Base-by-base conservation (phyloP, 2,888 invertebrate genomes). In the Dicyrtoma fusca region DNA sequence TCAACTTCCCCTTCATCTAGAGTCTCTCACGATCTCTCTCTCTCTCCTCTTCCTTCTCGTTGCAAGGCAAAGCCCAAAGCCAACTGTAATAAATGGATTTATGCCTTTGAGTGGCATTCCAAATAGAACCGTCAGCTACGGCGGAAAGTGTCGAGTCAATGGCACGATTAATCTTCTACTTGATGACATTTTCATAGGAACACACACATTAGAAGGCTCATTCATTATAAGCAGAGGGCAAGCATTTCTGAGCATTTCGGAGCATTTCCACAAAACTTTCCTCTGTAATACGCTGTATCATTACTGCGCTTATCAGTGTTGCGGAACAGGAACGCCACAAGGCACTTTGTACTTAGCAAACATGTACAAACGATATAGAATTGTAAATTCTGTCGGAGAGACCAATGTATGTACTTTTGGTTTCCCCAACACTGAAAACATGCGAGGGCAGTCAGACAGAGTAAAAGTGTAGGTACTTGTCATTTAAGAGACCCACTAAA, bases 51-150 rank as follows among this genome's bases (percentile, higher is more conserved):
- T 17, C n/a, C 5, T 5, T 44, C 23, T 57, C 25, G 5, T 14
- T 26, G 19, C 1, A 34, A 34, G 61, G 17, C 26, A 61, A 14
- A 64, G 44, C 23, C 44, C 2, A 17, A 53, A 51, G 63, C 70
- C 51, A 42, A 26, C 26, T 34, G 63, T 71, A 71, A 71, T 71
- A 71, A 71, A 71, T 71, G 71, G 71, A 71, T 71, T 71, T 71
- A 71, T 71, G 71, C 71, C 71, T 71, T 64, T 71, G 71, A 69
- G 71, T 71, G 71, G 71, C 71, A 71, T 63, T 71, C 71, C 63
- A 71, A 71, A 71, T 71, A 64, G 71, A 71, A 71, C 71, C 71
- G 62, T 71, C 71, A 71, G 71, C 62, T 17, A 23, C 44, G 63
- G 44, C 51, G 71, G 62, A 63, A 71, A 71, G 63, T 71, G 71